A percentile compares a stretch with the other conserved stretches of the same genome.
These are phyloP conservation scores for Blastomussa wellsi DNA, from an alignment of 92 coral and sea anemone genomes.

Conservation along the genomic window DNA sequence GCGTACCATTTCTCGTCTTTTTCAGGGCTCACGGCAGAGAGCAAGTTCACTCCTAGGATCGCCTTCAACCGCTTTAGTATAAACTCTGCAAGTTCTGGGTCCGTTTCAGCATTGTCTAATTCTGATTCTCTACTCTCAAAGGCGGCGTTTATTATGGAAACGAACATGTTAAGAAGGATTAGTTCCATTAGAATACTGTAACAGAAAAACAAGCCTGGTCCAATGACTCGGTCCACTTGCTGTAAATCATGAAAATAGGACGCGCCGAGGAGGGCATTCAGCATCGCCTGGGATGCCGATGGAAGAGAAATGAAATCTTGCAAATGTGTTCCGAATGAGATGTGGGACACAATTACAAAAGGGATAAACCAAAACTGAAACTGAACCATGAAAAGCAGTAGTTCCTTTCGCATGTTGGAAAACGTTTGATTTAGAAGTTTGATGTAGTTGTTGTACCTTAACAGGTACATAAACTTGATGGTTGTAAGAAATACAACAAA, in stretches of 20 bases:
- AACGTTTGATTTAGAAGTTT: conserved; percentile 66
- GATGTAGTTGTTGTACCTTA: conserved; percentile 74
- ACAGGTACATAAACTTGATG: conserved; percentile 63
- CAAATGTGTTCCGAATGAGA: conserved; percentile 66
- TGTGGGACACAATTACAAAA: conserved; percentile 55
- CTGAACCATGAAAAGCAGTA: conserved; percentile 67
- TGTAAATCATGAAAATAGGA: conserved; percentile 57
- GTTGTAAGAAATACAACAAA: conserved; percentile 77
- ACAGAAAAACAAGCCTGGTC: conserved; percentile 58
- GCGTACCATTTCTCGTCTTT: conserved; percentile 20
- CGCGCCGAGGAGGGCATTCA: conserved; percentile 72
- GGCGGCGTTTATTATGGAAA: conserved; percentile 69
- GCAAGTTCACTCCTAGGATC: conserved; percentile 60
- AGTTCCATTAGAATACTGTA: conserved; percentile 72
- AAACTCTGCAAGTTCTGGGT: conserved; percentile 72
- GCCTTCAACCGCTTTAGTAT: conserved; percentile 46
- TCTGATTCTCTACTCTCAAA: conserved; percentile 54
- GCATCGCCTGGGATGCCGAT: conserved; percentile 62
- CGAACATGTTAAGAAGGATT: conserved; percentile 73
- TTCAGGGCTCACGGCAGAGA: not conserved
- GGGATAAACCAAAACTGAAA: conserved; percentile 71
- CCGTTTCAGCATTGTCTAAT: conserved; percentile 55
- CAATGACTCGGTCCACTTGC: conserved; percentile 64
- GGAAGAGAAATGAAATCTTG: conserved; percentile 62
- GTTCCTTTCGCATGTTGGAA: conserved; percentile 55